phyloP scores from a whole-genome alignment of 2,888 invertebrate species.

The Portevinia maculata region DNA sequence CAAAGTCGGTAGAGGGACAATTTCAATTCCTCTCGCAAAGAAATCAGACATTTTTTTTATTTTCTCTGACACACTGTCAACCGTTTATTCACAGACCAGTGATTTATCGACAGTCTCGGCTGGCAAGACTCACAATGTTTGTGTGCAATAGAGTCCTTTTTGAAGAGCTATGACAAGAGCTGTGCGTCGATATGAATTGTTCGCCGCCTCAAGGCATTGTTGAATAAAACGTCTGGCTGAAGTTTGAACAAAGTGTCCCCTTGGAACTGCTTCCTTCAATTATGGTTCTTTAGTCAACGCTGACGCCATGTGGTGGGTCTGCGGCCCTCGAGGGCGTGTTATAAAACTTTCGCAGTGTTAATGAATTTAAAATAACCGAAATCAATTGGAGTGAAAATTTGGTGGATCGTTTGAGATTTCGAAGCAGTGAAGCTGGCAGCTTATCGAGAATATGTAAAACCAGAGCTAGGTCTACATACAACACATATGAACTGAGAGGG shows the following conservation, averaged over 20 bases:
- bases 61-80: slow-evolving; percentile 21
- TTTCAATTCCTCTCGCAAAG: slow-evolving; percentile 3
- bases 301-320: background rate
- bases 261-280: slow-evolving; percentile 29
- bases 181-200: slow-evolving; percentile 9
- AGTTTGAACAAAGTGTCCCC: slow-evolving; percentile 56
- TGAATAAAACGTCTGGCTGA: slow-evolving; percentile 54
- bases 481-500: background rate
- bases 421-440: slow-evolving; percentile 9
- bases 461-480: background rate
- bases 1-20: background rate
- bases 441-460: slow-evolving; percentile 59
- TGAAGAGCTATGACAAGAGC: background rate
- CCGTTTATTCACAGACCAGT: slow-evolving; percentile 25
- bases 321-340: slow-evolving; percentile 24
- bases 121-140: slow-evolving; percentile 2
- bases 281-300: slow-evolving; percentile 41
- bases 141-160: background rate
- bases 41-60: background rate
- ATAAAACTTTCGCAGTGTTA: slow-evolving; percentile 56
- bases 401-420: slow-evolving; percentile 49
- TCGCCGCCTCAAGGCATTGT: slow-evolving; percentile 24
- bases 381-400: slow-evolving; percentile 68
- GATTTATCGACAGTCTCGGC: slow-evolving; percentile 34
- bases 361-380: slow-evolving; percentile 68